Evolutionary conservation across 2,888 invertebrate species (phyloP), one percentile per base, ranked within the genome.

Genomic region (Parnassius apollo): DNA sequence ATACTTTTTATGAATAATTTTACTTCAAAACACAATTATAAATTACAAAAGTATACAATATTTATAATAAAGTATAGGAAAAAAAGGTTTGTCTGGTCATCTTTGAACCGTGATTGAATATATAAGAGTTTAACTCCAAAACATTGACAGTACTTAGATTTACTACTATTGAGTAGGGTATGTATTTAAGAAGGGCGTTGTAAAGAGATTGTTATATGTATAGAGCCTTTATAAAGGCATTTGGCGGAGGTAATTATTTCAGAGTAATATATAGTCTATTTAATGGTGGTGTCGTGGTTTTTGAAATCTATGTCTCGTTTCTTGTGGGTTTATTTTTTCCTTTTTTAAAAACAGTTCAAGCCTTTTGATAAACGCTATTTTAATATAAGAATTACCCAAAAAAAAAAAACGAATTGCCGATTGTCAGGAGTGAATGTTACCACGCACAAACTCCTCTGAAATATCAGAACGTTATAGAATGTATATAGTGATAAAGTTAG

Each of bases 361-460:
- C 9, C 10, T 44, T 9, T 49, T 49, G 49, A 2, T 49, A 13
- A 2, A 12, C 49, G 9, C 49, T 13, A 13, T 49, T 18, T 13
- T 13, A 13, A 13, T 8, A 13, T 57, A 13, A 57, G 18, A 10
- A 44, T 12, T 53, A 51, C 58, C 56, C 18, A 18, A 18, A 18
- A 18, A 18, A 18, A 63, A 46, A 58, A 45, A 62, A 65, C 45
- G 52, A 65, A 63, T 68, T 65, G 69, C 67, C 68, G 61, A 65
- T 66, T 64, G 61, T 57, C 61, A 46, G 50, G 65, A 70, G 64
- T 66, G 66, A 68, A 70, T 70, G 76, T 75, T 75, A 74, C 76
- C 74, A 71, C 73, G 68, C 75, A 74, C 71, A 73, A 76, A 72
- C 67, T 73, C 75, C 72, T 72, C 71, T 71, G 70, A 75, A 35